phyloP scores from a whole-genome alignment of 2,888 invertebrate species.

The Agonopterix heracliana region DNA sequence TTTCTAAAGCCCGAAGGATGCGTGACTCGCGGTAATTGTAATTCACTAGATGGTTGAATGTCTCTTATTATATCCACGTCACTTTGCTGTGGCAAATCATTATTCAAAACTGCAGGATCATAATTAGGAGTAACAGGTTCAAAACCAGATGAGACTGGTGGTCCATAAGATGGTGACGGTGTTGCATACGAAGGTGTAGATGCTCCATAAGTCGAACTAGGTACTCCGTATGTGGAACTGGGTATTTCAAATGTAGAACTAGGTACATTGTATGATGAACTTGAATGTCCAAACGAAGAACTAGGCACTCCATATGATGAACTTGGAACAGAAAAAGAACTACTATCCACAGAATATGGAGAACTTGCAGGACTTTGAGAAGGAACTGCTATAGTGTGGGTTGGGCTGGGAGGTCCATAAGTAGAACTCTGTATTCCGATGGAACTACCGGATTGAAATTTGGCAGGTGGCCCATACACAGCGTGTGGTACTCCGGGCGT shows the following conservation, averaged over 20 bases:
- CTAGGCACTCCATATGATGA: slow-evolving; percentile 17
- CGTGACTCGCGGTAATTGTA: slow-evolving; percentile 54
- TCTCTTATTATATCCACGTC: slow-evolving; percentile 39
- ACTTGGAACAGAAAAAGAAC: slow-evolving; percentile 36
- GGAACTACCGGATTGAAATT: slow-evolving; percentile 26
- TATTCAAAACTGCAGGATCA: slow-evolving; percentile 37
- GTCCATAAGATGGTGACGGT: slow-evolving; percentile 29
- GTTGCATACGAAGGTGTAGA: slow-evolving; percentile 29
- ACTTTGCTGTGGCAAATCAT: slow-evolving; percentile 38
- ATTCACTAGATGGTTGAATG: slow-evolving; percentile 33
- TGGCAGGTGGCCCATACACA: slow-evolving; percentile 46
- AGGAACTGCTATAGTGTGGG: slow-evolving; percentile 43
- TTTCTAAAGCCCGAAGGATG: slow-evolving; percentile 55
- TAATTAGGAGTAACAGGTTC: slow-evolving; percentile 35
- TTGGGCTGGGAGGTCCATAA: slow-evolving; percentile 39
- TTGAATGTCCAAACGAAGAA: slow-evolving; percentile 19
- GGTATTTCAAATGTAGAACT: slow-evolving; percentile 25
- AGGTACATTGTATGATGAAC: slow-evolving; percentile 20
- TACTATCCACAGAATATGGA: slow-evolving; percentile 42
- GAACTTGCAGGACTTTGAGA: slow-evolving; percentile 47
- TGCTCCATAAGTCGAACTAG: slow-evolving; percentile 35
- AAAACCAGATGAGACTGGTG: slow-evolving; percentile 32
- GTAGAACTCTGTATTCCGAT: slow-evolving; percentile 42
- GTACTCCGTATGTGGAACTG: slow-evolving; percentile 23
- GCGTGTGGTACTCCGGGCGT: slow-evolving; percentile 39